Base-by-base conservation (phyloP, 2,888 invertebrate species). In the Dyspetes luteomarginatus region DNA sequence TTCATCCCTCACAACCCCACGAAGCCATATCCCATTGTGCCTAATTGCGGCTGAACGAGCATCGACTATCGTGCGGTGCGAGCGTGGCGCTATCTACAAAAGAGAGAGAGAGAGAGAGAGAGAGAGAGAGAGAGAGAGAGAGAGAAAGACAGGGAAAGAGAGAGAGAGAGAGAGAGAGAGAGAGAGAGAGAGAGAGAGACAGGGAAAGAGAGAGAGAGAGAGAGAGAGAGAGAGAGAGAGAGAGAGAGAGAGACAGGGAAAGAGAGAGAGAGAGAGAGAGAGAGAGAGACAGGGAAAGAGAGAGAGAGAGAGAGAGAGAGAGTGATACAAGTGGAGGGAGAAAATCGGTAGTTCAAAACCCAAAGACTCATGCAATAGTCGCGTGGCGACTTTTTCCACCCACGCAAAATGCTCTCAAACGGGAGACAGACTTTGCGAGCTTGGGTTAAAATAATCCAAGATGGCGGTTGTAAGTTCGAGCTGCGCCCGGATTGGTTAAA, bases 41-140 rank as follows among this genome's bases (percentile, higher is more conserved):
- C 86, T 89, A 88, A 89, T 88, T 88, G 87, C 87, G 85, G 86
- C 84, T 83, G 86, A 86, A 85, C 85, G 86, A 87, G 83, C 86
- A 87, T 86, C 83, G 85, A 87, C 87, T 86, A 87, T 84, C 83
- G 85, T 76, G 17, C n/a, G n/a, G n/a, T n/a, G 48, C 56, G 45
- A 45, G 48, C 28, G 56, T 22, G n/a, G 48, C 28, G 17, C 7
- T 12, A 15, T 30, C 17, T 56, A 24, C 15, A 7, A n/a, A n/a
- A n/a, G n/a, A n/a, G 12, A 36, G 7, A 30, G 41, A 19, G 4
- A 60, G 60, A 60, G 41, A 36, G 28, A 56, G n/a, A 17, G 36
- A 30, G 41, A 60, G 3, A 60, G 19, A 60, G 2, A n/a, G 26
- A 45, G 5, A 5, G 22, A 45, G n/a, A n/a, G 17, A n/a, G 4